These are phyloP conservation scores for Pseudomugil gertrudae DNA, from an alignment of 2,797 vertebrate genomes.

Conservation along the genomic window DNA sequence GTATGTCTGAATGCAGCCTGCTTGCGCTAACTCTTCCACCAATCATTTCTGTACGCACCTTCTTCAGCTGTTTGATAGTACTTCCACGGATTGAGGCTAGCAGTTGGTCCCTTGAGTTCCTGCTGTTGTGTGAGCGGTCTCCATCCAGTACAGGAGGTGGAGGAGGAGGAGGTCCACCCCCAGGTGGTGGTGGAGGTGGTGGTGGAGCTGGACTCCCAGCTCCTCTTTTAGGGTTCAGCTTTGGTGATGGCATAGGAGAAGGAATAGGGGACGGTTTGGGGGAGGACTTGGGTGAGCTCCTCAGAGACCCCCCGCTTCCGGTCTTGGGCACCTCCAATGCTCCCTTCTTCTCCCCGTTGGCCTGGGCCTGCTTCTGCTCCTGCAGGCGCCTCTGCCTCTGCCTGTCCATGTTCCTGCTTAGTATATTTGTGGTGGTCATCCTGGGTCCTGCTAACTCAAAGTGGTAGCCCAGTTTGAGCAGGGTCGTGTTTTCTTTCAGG, in stretches of 20 bases:
- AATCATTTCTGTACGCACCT: constrained; percentile 77
- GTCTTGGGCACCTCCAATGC: constrained; percentile 86
- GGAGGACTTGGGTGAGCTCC: constrained; percentile 83
- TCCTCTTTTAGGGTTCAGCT: constrained; percentile 83
- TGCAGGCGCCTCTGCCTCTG: constrained; percentile 93
- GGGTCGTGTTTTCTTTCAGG: constrained; percentile 92
- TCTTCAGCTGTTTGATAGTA: constrained; percentile 90
- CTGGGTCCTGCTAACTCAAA: constrained; percentile 96
- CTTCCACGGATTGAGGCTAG: constrained; percentile 92
- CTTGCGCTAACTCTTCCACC: not conserved
- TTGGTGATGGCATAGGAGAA: constrained; percentile 86
- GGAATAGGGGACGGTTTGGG: constrained; percentile 84
- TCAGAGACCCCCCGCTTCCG: constrained; percentile 75
- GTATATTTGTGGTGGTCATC: constrained; percentile 95
- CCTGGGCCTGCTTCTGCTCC: constrained; percentile 92
- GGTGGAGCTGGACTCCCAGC: constrained; percentile 58
- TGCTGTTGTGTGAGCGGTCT: constrained; percentile 83
- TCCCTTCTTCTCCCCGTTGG: constrained; percentile 86
- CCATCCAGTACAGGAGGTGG: constrained; percentile 83
- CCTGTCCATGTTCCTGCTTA: constrained; percentile 98
- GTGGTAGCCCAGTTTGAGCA: constrained; percentile 96
- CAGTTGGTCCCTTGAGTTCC: constrained; percentile 95
- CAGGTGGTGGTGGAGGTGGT: constrained; percentile 75
- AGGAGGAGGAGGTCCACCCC: constrained; percentile 78
- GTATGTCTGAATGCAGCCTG: not conserved